Evolutionary conservation across 2,888 invertebrate species (phyloP).

Genomic region (Folsomia candida): DNA sequence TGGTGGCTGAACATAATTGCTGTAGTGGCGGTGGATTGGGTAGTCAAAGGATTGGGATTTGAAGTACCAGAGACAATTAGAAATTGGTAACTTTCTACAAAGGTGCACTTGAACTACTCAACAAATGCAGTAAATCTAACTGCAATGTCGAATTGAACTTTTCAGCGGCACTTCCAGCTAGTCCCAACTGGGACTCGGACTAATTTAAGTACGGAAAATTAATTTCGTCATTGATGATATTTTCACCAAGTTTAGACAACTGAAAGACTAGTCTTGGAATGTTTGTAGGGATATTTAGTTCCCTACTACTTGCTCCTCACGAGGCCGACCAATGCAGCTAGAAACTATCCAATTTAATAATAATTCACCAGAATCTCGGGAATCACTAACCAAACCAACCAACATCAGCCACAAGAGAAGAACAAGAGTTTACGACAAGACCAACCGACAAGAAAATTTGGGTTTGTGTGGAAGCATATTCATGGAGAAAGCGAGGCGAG

Average conservation of each 20-base stretch:
- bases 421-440: background rate
- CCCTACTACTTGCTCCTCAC: no score
- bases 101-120: background rate
- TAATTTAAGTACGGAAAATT: conserved; percentile 41
- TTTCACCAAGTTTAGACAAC: conserved; percentile 39
- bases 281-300: background rate
- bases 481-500: background rate
- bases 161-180: no score
- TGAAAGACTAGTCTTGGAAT: conserved; percentile 9
- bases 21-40: background rate
- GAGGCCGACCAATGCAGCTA: no score
- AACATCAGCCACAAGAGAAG: background rate
- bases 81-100: background rate
- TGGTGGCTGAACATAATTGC: background rate
- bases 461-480: background rate
- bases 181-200: conserved; percentile 9
- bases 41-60: no score
- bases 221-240: conserved; percentile 44
- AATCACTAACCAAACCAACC: background rate
- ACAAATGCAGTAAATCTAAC: background rate
- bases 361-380: no score
- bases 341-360: no score
- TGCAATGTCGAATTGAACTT: background rate
- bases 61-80: background rate
- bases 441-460: background rate